Conservation (phyloP, 2,888 invertebrate species). For the Selenia dentaria region DNA sequence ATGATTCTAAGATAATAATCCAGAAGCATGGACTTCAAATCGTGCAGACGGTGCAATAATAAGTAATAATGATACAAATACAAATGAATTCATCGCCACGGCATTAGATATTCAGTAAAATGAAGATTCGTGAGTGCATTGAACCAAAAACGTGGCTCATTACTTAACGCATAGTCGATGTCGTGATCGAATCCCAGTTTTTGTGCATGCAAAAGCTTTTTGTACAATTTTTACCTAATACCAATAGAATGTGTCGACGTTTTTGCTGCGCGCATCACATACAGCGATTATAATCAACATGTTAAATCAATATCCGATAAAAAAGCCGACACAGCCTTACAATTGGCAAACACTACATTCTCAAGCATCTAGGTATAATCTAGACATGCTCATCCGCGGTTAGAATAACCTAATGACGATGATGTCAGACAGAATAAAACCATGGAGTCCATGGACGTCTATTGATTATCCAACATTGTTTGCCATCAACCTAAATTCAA, state of each 20-base stretch:
- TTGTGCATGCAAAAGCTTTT: slow-evolving; percentile 66
- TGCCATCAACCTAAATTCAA: slow-evolving; percentile 62
- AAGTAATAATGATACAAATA: slow-evolving; percentile 31
- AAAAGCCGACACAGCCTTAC: slow-evolving; percentile 41
- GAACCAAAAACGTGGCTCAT: slow-evolving; percentile 80
- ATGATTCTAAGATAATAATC: slow-evolving; percentile 20
- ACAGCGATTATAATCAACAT: slow-evolving; percentile 53
- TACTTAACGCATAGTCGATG: slow-evolving; percentile 69
- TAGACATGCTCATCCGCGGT: slow-evolving; percentile 49
- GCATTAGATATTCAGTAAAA: slow-evolving; percentile 68
- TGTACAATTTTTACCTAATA: slow-evolving; percentile 59
- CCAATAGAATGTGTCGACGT: slow-evolving; percentile 63
- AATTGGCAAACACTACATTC: slow-evolving; percentile 43
- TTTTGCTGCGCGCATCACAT: slow-evolving; percentile 53
- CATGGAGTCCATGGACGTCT: slow-evolving; percentile 49
- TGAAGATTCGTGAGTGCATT: slow-evolving; percentile 77
- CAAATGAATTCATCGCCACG: slow-evolving; percentile 69
- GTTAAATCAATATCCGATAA: slow-evolving; percentile 50
- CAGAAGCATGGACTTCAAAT: slow-evolving; percentile 34
- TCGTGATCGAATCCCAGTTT: slow-evolving; percentile 68
- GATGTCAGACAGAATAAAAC: slow-evolving; percentile 64
- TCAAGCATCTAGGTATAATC: slow-evolving; percentile 46
- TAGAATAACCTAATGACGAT: slow-evolving; percentile 47
- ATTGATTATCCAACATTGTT: slow-evolving; percentile 67
- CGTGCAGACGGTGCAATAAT: slow-evolving; percentile 59